Evolutionary conservation across 2,113 vertebrate genomes (phyloP).

Genomic region (Amphilophus citrinellus): DNA sequence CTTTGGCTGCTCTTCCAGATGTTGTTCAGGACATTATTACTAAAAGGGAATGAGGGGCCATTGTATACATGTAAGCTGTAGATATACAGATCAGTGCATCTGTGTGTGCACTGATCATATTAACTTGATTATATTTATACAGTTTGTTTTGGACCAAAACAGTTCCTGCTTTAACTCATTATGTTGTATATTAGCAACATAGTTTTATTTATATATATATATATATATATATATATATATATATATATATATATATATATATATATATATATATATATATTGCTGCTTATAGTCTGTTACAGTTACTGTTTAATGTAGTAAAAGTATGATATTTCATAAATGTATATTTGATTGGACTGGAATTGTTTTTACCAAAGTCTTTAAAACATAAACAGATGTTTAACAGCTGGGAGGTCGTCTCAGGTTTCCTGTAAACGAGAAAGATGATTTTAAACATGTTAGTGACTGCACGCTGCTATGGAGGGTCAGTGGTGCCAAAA

Average conservation of each 20-base stretch:
- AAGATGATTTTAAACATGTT: neutral
- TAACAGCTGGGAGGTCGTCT: neutral
- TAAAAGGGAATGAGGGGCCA: constrained; percentile 56
- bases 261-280: constrained; percentile 2
- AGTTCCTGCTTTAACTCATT: constrained; percentile 27
- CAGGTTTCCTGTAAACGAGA: neutral
- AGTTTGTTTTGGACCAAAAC: constrained; percentile 54
- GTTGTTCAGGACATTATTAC: neutral
- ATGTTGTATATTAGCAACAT: constrained; percentile 26
- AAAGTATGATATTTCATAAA: constrained; percentile 40
- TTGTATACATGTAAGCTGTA: constrained; percentile 36
- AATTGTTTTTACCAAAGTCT: constrained; percentile 22
- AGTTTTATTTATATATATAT: neutral
- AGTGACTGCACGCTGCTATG: neutral
- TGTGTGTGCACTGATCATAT: constrained; percentile 57
- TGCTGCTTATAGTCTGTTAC: constrained; percentile 24
- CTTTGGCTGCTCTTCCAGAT: neutral
- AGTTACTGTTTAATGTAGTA: constrained; percentile 13
- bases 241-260: neutral
- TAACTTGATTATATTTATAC: constrained; percentile 60
- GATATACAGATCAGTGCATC: constrained; percentile 31
- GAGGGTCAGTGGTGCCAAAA: neutral
- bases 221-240: neutral
- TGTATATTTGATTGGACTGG: neutral
- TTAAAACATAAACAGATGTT: neutral